phyloP scores from a whole-genome alignment of 2,888 invertebrate genomes.

The Ashinkailepas kermadecensis region DNA sequence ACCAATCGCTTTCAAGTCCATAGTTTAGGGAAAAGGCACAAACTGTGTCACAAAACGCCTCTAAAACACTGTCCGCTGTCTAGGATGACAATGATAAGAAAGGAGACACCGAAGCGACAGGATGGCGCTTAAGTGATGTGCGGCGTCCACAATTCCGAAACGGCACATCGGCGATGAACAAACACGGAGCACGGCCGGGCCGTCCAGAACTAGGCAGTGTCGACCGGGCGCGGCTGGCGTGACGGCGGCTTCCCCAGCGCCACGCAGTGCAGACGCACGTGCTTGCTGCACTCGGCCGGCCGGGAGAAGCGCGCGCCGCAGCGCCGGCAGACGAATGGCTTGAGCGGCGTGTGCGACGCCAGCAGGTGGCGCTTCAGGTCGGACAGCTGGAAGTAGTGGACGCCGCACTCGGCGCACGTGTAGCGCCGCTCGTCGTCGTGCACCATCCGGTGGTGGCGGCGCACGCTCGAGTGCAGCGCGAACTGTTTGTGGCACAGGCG shows the following conservation, averaged over 20 bases:
- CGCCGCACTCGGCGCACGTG: slow-evolving; percentile 3
- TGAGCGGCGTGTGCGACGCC: slow-evolving; percentile 18
- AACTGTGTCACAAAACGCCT: background rate
- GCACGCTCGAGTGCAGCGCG: slow-evolving; percentile 6
- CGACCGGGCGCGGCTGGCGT: too few relatives aligned
- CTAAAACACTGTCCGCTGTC: background rate
- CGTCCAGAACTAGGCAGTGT: too few relatives aligned
- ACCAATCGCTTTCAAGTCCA: background rate
- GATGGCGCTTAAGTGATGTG: too few relatives aligned
- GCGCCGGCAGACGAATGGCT: background rate
- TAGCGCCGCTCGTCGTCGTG: slow-evolving; percentile 23
- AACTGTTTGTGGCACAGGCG: background rate
- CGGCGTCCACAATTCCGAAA: too few relatives aligned
- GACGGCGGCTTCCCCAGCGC: background rate
- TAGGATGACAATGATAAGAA: too few relatives aligned
- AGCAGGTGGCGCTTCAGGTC: slow-evolving; percentile 22
- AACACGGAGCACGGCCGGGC: too few relatives aligned
- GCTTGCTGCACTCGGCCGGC: background rate
- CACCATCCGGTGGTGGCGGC: slow-evolving; percentile 22
- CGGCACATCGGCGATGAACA: too few relatives aligned
- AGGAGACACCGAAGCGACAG: too few relatives aligned
- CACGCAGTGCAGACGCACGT: background rate
- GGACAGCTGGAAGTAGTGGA: slow-evolving; percentile 13
- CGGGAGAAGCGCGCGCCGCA: background rate
- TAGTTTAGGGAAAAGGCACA: background rate